A percentile compares a stretch with the other conserved stretches of the same genome.
Evolutionary conservation across 1,140 invertebrate species (phyloP).

Genomic region (Dermatophagoides farinae): DNA sequence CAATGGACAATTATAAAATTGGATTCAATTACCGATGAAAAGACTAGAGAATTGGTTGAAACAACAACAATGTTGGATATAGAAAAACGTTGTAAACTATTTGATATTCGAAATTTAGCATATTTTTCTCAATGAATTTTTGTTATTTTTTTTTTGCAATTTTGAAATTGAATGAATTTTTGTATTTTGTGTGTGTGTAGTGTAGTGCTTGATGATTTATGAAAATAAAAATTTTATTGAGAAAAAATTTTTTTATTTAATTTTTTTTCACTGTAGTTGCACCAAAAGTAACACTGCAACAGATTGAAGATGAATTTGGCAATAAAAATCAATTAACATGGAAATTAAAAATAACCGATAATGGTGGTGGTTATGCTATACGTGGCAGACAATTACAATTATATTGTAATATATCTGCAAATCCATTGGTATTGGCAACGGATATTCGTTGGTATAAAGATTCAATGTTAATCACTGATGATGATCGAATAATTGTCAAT

Average conservation of each 20-base stretch:
- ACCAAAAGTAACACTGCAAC: slow-evolving; percentile 3
- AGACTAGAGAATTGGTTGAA: not conserved
- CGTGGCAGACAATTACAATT: slow-evolving; percentile 1
- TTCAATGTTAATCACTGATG: not conserved
- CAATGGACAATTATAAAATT: not conserved
- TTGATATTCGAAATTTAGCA: not conserved
- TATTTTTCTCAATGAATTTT: not conserved
- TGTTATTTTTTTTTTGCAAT: not conserved
- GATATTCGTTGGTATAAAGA: not conserved
- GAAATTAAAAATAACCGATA: not conserved
- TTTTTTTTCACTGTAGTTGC: not conserved
- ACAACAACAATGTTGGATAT: not conserved
- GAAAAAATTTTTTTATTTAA: not conserved
- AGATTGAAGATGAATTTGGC: not conserved
- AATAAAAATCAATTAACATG: not conserved
- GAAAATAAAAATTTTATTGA: no score
- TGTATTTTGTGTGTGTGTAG: no score
- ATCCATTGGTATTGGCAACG: not conserved
- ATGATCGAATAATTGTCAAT: no score
- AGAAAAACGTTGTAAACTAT: not conserved
- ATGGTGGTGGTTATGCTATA: not conserved
- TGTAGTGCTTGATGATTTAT: no score
- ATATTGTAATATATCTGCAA: slow-evolving; percentile 3
- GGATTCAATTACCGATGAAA: no score
- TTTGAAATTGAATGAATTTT: not conserved